A percentile compares a stretch with the other conserved stretches of the same genome.
Conservation (phyloP, 2,888 invertebrate genomes). For the Prosapia bicincta region DNA sequence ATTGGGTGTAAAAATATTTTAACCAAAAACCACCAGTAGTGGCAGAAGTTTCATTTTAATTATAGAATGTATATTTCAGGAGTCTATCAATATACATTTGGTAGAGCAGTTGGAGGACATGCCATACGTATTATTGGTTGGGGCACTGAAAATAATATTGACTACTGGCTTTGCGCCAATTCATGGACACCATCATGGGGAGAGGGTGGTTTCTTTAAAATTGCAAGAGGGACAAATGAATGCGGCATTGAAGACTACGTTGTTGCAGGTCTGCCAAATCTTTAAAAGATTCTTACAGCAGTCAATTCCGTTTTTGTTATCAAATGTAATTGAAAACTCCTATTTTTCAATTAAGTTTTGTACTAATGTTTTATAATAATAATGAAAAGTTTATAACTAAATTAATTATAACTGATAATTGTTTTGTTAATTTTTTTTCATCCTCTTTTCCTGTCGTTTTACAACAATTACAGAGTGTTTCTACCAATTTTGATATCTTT, state of each 20-base stretch:
- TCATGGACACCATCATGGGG: slow-evolving; percentile 95
- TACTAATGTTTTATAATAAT: too few relatives aligned
- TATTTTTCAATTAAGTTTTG: too few relatives aligned
- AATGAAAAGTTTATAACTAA: too few relatives aligned
- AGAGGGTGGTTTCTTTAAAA: slow-evolving; percentile 82
- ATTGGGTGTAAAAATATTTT: too few relatives aligned
- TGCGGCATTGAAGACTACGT: slow-evolving; percentile 61
- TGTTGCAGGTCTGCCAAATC: slow-evolving; percentile 5
- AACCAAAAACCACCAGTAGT: too few relatives aligned
- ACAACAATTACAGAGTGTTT: too few relatives aligned
- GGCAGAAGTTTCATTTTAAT: background rate
- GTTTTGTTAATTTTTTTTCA: too few relatives aligned
- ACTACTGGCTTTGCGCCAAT: slow-evolving; percentile 89
- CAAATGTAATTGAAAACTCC: too few relatives aligned
- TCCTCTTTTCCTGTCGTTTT: too few relatives aligned
- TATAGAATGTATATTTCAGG: slow-evolving; percentile 46
- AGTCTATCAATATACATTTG: slow-evolving; percentile 71
- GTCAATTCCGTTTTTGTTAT: too few relatives aligned
- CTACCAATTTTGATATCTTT: too few relatives aligned
- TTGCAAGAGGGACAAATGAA: slow-evolving; percentile 74
- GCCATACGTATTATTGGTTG: slow-evolving; percentile 50
- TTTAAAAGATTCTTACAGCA: background rate
- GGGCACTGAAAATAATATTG: slow-evolving; percentile 71
- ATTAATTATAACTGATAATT: too few relatives aligned
- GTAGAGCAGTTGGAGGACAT: slow-evolving; percentile 56